Conservation (phyloP, 2,888 invertebrate species). For the Pilophorus perplexus region DNA sequence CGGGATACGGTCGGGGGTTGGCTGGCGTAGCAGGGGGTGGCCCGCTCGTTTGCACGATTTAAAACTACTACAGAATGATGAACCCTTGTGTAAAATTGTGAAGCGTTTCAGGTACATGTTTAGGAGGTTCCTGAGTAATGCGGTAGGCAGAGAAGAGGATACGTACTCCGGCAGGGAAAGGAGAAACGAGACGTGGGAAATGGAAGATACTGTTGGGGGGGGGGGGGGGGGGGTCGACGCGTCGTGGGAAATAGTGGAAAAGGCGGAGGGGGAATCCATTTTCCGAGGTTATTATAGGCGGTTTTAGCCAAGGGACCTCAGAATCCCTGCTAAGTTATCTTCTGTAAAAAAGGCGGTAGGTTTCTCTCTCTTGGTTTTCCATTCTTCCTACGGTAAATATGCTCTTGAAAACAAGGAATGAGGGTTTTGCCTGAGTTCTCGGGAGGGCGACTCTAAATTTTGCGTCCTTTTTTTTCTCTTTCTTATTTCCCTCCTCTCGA, state of each 20-base stretch:
- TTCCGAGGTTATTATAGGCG: constrained; percentile 30
- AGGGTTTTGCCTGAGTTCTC: constrained; percentile 14
- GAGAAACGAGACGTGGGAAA: too few relatives aligned
- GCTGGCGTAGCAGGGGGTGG: too few relatives aligned
- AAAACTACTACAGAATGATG: too few relatives aligned
- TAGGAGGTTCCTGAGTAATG: too few relatives aligned
- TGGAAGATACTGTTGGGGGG: too few relatives aligned
- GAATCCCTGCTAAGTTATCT: constrained; percentile 26
- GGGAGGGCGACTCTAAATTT: constrained; percentile 4
- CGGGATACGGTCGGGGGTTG: too few relatives aligned
- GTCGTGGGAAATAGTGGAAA: not conserved
- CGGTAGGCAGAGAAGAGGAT: too few relatives aligned
- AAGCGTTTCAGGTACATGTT: too few relatives aligned
- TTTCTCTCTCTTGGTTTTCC: not conserved
- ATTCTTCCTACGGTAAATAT: constrained; percentile 21
- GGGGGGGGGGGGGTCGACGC: too few relatives aligned
- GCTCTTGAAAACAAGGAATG: constrained; percentile 30
- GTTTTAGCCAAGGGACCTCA: constrained; percentile 26
- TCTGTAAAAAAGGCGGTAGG: constrained; percentile 15
- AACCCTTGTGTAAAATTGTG: too few relatives aligned
- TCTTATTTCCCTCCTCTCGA: not conserved
- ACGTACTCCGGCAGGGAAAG: too few relatives aligned
- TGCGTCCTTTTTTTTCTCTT: constrained; percentile 4
- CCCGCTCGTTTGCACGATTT: too few relatives aligned
- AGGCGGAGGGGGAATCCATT: constrained; percentile 2